phyloP scores from a whole-genome alignment of 1,140 invertebrate genomes.

The Anastrepha ludens region DNA sequence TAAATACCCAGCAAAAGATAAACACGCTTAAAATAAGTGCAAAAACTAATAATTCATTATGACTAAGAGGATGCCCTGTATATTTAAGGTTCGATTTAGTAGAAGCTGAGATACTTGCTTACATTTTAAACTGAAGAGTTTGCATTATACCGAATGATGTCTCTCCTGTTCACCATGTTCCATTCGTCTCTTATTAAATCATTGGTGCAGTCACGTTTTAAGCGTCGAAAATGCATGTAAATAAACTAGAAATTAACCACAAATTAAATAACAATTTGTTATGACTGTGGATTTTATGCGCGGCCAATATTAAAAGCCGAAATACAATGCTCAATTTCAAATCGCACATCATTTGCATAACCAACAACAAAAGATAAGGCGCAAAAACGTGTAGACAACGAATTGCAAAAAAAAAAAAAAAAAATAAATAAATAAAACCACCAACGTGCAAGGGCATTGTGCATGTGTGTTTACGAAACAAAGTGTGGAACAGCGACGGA shows the following conservation, averaged over 20 bases:
- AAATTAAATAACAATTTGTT: constrained; percentile 53
- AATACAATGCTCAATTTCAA: constrained; percentile 48
- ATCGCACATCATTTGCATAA: constrained; percentile 51
- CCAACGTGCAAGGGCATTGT: background rate
- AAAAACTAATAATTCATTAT: too few relatives aligned
- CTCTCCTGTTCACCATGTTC: too few relatives aligned
- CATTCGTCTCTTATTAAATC: too few relatives aligned
- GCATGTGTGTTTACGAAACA: background rate
- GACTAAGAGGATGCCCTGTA: too few relatives aligned
- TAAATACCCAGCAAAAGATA: too few relatives aligned
- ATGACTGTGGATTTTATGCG: constrained; percentile 29
- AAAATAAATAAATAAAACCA: too few relatives aligned
- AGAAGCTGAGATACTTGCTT: too few relatives aligned
- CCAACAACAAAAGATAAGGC: background rate
- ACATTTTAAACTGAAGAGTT: too few relatives aligned
- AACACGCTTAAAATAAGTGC: too few relatives aligned
- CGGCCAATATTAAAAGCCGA: constrained; percentile 39
- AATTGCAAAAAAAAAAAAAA: constrained; percentile 16
- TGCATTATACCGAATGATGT: too few relatives aligned
- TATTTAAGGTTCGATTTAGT: too few relatives aligned
- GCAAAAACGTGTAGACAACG: constrained; percentile 31
- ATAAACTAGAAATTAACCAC: background rate
- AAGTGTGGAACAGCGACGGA: background rate
- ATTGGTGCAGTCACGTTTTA: too few relatives aligned
- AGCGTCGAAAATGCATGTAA: background rate